Evolutionary conservation across 1,140 invertebrate species (phyloP).

Genomic region (Caenorhabditis latens): DNA sequence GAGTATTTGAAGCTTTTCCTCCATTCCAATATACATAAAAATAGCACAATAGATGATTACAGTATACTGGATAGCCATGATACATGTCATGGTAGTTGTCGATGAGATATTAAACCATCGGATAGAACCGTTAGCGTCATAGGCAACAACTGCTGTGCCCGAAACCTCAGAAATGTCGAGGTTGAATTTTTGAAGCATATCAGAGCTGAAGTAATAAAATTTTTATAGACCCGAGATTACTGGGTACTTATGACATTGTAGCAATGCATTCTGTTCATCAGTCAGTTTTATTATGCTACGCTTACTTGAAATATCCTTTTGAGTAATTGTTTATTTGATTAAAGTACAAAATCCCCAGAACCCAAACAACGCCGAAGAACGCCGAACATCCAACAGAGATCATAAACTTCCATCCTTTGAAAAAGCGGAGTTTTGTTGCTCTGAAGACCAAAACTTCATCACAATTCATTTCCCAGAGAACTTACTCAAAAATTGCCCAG

Average conservation of each 20-base stretch:
- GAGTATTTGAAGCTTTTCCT: not conserved
- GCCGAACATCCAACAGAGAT: not conserved
- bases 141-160: not conserved
- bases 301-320: not conserved
- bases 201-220: not conserved
- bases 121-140: not conserved
- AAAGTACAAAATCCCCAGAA: not conserved
- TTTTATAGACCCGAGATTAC: too few relatives aligned
- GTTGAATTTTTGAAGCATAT: not conserved
- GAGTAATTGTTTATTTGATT: not conserved
- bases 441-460: not conserved
- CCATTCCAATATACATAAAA: not conserved
- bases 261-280: too few relatives aligned
- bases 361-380: not conserved
- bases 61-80: not conserved
- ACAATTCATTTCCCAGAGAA: not conserved
- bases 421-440: not conserved
- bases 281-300: too few relatives aligned
- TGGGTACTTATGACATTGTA: too few relatives aligned
- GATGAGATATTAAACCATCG: not conserved
- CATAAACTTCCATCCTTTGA: slow-evolving; percentile 2
- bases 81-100: not conserved
- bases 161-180: not conserved
- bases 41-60: not conserved
- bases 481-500: not conserved